These are phyloP conservation scores for Lepus europaeus DNA, from an alignment of 2,113 vertebrate genomes.

Conservation along the genomic window DNA sequence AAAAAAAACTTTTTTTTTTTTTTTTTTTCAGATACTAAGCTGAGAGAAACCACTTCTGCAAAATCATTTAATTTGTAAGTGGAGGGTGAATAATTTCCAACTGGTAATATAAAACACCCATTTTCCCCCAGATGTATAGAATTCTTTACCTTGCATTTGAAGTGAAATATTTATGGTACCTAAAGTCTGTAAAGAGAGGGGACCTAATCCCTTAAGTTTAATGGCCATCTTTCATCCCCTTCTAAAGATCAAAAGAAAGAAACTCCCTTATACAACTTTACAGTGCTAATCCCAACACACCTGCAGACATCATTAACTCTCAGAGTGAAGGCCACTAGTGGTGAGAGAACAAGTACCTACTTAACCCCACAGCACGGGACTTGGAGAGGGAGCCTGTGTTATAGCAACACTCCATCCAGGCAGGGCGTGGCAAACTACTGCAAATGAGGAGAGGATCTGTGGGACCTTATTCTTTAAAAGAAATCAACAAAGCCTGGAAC, in stretches of 20 bases:
- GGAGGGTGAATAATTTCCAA: conserved; percentile 72
- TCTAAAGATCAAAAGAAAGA: conserved; percentile 82
- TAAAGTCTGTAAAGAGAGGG: conserved; percentile 78
- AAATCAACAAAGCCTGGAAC: not conserved
- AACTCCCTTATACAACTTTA: conserved; percentile 80
- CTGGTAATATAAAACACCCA: conserved; percentile 79
- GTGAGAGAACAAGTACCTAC: not conserved
- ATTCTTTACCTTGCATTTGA: conserved; percentile 77
- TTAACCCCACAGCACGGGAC: not conserved
- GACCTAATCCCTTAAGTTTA: conserved; percentile 77
- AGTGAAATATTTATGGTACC: conserved; percentile 82
- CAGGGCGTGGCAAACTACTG: not conserved
- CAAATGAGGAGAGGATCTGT: not conserved
- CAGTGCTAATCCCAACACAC: conserved; percentile 83
- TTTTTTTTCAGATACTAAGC: not conserved
- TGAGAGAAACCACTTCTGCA: conserved; percentile 68
- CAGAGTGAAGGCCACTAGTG: not conserved
- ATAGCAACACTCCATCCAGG: not conserved
- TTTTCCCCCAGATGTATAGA: conserved; percentile 57
- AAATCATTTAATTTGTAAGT: conserved; percentile 76
- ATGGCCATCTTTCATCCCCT: conserved; percentile 76
- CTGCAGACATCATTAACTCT: conserved; percentile 81
- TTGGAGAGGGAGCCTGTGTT: not conserved
- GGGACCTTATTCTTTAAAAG: not conserved
- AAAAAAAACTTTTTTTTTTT: not conserved